Base-by-base conservation (phyloP, 2,113 vertebrate genomes). In the Camelus dromedarius region DNA sequence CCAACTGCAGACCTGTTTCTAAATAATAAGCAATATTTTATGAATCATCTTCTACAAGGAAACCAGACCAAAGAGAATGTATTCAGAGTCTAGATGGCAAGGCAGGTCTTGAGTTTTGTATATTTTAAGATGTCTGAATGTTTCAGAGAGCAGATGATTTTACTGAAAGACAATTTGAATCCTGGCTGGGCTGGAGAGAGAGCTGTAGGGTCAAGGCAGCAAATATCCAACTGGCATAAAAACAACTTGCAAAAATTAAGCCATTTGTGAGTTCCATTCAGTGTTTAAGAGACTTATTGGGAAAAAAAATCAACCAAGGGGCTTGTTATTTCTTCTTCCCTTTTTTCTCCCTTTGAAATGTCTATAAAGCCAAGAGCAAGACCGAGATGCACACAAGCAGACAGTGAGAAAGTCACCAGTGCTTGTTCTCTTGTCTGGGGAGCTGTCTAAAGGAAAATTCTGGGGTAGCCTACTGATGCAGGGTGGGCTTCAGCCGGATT, bases 181-280 rank as follows among this genome's bases (percentile, higher is more conserved):
- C 66, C 42, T 95, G 84, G 56, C 26, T 96, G 95, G 56, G 35
- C 50, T 91, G 38, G 84, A 93, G 83, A 82, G 28, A 75, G 54
- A 58, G 30, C n/a, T 50, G 30, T 19, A 91, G 22, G 24, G 64
- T 81, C 70, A 54, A 95, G 48, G 38, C 52, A 89, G 79, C 87
- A 73, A 79, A 82, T 12, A 38, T 60, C 38, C 35, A 42, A 24
- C 72, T 60, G 94, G 64, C 35, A 66, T 5, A 70, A 77, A 88
- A 79, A 77, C 46, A 83, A 3, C 62, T 58, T 84, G 76, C 20
- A 85, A 91, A 97, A 95, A 72, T 93, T 66, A 94, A 89, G 56
- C 8, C 38, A 46, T 83, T 96, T 96, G 60, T 81, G 70, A 88
- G 60, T 75, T 91, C 94, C 26, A 58, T 38, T 86, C n/a, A 28